Evolutionary conservation across 2,888 invertebrate genomes (phyloP), one percentile per base, ranked within the genome.

Genomic region (Nomada flava): DNA sequence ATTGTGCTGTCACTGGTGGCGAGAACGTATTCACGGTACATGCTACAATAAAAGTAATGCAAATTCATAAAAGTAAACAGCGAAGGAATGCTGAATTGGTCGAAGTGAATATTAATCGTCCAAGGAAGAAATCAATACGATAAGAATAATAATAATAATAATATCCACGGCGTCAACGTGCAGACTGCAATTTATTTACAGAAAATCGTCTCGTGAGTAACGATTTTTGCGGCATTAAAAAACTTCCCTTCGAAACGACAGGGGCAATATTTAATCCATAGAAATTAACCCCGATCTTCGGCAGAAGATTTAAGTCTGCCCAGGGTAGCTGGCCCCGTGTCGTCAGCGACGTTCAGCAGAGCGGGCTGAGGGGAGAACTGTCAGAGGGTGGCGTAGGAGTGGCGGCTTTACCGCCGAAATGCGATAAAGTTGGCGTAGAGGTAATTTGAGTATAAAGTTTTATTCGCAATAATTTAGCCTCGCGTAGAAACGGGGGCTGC

Each of bases 401-500:
- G 72, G 75, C 78, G 75, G 72, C 76, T 69, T 75, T 77, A 64
- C 73, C 82, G 68, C 87, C 89, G 90, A 92, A 92, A 92, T 91
- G 91, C 92, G 92, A 93, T 93, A 92, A 93, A 93, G 93, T 93
- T 93, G 90, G 92, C 90, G 91, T 90, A 89, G 91, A 92, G 92
- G 93, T 93, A 93, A 93, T 93, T 93, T 93, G 89, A 91, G 91
- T 92, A 92, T 93, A 93, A 93, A 93, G 93, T 93, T 93, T 93
- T 93, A 93, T 93, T 93, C 93, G 93, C 92, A 93, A 93, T 93
- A 93, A 93, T 93, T 92, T 92, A 92, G 87, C 88, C 86, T 77
- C 72, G 67, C 77, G 86, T 60, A 82, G 80, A 85, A 83, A 85
- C 85, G 82, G 77, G 74, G 85, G 78, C 73, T 29, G 70, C 59